Evolutionary conservation across 1,140 invertebrate species (phyloP), one percentile per base, ranked within the genome.

Genomic region (Pseudobourletiella spinata): DNA sequence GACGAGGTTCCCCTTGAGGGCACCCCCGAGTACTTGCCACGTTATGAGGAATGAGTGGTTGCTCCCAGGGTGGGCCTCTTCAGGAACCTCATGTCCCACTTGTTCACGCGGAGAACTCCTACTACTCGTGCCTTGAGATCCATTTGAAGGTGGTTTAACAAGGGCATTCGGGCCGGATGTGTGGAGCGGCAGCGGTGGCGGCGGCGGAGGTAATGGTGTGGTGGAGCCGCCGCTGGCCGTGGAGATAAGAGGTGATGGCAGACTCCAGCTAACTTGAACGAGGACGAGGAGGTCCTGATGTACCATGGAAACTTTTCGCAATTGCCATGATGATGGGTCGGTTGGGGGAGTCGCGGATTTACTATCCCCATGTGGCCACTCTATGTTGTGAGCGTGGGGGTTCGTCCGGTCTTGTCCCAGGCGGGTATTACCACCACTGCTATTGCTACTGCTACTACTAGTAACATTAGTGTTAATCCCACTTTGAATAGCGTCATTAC

Each of bases 281-380:
- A 59, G 57, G 25, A 68, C 63, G 16, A 68, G 56, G 56, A 63
- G 63, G 73, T 84, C 83, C 73, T 85, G 83, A 72, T 84, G 83
- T 55, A 84, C 84, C 28, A 85, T 75, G 8, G 82, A 84, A 59
- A 83, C 79, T 74, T 83, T 81, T 64, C 81, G 79, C 48, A 85
- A 73, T 1, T 76, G 78, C 83, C 83, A 85, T 22, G 15, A 4
- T 18, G 48, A 6, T 8, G 8, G 14, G 11, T 26, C 6, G n/a
- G 16, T 51, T 14, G 22, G 48, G 14, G 28, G 3, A 3, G 4
- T 4, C n/a, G 4, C n/a, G n/a, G n/a, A n/a, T n/a, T n/a, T n/a
- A n/a, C n/a, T n/a, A n/a, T n/a, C n/a, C n/a, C n/a, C n/a, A n/a
- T n/a, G n/a, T n/a, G n/a, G n/a, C n/a, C n/a, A n/a, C n/a, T n/a